A percentile compares a stretch with the other conserved stretches of the same genome.
These are phyloP conservation scores for Rhipidura dahli DNA, from an alignment of 2,113 vertebrate genomes.

Conservation along the genomic window DNA sequence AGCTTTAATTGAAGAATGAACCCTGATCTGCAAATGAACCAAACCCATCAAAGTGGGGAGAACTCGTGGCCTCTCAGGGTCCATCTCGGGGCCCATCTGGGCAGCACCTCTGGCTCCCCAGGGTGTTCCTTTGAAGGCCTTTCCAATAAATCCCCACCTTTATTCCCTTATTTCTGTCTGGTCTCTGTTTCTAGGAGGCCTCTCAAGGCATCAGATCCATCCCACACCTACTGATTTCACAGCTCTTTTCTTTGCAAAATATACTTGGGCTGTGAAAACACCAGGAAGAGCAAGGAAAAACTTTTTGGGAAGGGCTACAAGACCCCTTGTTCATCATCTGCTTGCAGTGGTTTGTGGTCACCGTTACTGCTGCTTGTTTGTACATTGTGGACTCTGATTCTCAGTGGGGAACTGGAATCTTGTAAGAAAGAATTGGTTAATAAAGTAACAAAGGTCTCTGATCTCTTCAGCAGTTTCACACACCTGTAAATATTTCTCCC, in stretches of 20 bases:
- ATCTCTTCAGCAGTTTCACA: not conserved
- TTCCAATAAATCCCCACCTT: too few species aligned
- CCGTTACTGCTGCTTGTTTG: not conserved
- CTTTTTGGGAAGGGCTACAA: not conserved
- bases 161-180: too few species aligned
- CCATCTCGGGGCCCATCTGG: too few species aligned
- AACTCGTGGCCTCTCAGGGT: too few species aligned
- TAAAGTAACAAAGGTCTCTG: slow-evolving; percentile 3
- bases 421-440: not conserved
- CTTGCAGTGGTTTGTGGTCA: not conserved
- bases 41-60: too few species aligned
- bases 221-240: not conserved
- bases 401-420: not conserved
- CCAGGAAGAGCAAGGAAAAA: not conserved
- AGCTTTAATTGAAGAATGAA: too few species aligned
- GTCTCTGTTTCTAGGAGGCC: too few species aligned
- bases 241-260: not conserved
- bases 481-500: not conserved
- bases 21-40: too few species aligned
- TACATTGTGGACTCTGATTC: not conserved
- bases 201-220: not conserved
- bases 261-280: not conserved
- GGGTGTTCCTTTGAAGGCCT: too few species aligned
- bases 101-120: too few species aligned
- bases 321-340: not conserved